Base-by-base conservation (phyloP, 2,797 vertebrate species). In the Borostomias antarcticus region DNA sequence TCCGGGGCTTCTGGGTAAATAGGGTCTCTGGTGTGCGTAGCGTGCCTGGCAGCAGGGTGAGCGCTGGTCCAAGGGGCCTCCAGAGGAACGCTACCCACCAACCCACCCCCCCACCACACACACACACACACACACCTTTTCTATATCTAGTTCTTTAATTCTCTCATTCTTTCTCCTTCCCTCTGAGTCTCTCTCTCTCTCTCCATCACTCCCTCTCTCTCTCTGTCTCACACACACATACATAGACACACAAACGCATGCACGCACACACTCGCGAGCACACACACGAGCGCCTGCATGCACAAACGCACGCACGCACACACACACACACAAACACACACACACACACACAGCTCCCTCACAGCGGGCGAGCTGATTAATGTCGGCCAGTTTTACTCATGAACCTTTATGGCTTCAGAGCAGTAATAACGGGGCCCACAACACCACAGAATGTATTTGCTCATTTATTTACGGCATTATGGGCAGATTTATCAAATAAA, bases 1-100 rank as follows among this genome's bases (percentile, higher is more conserved):
- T 81, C 78, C 59, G 61, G 85, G 86, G 87, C 84, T 88, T 79
- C 87, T 91, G 88, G 85, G 87, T 90, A 92, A 92, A 91, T 88
- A 89, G 84, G 86, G 85, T 90, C 90, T 90, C 89, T 91, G 81
- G 85, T 91, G 89, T 90, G 88, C 71, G 73, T 66, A 83, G 74
- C 28, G 74, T 90, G 89, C 87, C 90, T 85, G 79, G 86, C 83
- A 89, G 90, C 90, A 83, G 86, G 86, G 88, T 85, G 89, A 89
- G 77, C 82, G 82, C 73, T 82, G 85, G 82, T 86, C 82, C 86
- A 86, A 83, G 78, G n/a, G 80, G 73, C 76, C 89, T 84, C 89
- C 58, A 71, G 90, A 86, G 89, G 85, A 45, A 45, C 40, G n/a
- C n/a, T n/a, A n/a, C 62, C 58, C 29, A 26, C 69, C 79, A 66